Base-by-base conservation (phyloP, 2,888 invertebrate species). In the Lamproptera curius region DNA sequence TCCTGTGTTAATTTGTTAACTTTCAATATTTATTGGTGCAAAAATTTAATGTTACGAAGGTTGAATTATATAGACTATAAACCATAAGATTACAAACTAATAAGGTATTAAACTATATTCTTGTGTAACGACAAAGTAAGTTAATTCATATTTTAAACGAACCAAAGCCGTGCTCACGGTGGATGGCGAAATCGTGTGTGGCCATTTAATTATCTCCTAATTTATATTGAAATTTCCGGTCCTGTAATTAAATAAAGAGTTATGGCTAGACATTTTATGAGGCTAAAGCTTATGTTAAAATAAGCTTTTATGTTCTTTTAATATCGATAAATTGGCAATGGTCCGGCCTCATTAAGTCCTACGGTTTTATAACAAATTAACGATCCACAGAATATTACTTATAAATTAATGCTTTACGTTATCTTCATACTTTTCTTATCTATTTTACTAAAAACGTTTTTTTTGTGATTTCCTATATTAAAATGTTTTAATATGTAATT, bases 111-210 rank as follows among this genome's bases (percentile, higher is more conserved):
- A n/a, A n/a, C n/a, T n/a, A n/a, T n/a, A n/a, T n/a, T n/a, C n/a
- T n/a, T n/a, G n/a, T n/a, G n/a, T n/a, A n/a, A n/a, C n/a, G 28
- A 28, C n/a, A 28, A 2, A 9, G n/a, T 28, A 10, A 28, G 2
- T 10, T 28, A 2, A 10, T 28, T 28, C 28, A 10, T 28, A 28
- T 6, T 2, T 28, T 2, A 2, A 10, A 28, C 10, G n/a, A 40
- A 2, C n/a, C 16, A 10, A n/a, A 16, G 28, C 16, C 28, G n/a
- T 2, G 13, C 8, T 6, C 31, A 16, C 11, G 41, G 9, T 16
- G n/a, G 28, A 28, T 28, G 10, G 28, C n/a, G 28, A 28, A 28
- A 26, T 11, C 28, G 46, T 40, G 46, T 40, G 46, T 46, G 46
- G 46, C 16, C 46, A 16, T 16, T 31, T 41, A 16, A 41, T n/a